phyloP scores from a whole-genome alignment of 2,888 invertebrate genomes.

The Biston betularia region DNA sequence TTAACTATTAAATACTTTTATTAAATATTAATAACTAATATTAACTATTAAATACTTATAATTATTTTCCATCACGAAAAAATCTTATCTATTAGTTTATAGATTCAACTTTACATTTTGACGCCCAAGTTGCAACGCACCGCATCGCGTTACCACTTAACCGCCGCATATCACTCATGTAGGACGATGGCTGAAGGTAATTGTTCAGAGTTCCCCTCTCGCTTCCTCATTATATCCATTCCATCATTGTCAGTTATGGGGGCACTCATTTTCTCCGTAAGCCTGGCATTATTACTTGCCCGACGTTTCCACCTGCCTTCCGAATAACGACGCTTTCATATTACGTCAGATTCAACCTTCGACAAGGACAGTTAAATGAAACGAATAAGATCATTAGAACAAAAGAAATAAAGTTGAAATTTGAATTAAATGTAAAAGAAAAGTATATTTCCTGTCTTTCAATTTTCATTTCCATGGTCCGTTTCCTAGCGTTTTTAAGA shows the following conservation, averaged over 20 bases:
- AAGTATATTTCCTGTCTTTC: too few species aligned
- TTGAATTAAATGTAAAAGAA: background rate
- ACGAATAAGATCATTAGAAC: background rate
- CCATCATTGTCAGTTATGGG: conserved; percentile 20
- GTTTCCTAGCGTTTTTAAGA: too few species aligned
- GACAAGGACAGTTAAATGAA: background rate
- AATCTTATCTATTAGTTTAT: background rate
- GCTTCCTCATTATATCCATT: conserved; percentile 8
- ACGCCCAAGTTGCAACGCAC: background rate
- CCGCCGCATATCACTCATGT: background rate
- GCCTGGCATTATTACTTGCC: conserved; percentile 15
- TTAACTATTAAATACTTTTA: too few species aligned
- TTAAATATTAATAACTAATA: too few species aligned
- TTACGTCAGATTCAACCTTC: conserved; percentile 3
- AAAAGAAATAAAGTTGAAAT: background rate
- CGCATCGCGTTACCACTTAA: too few species aligned
- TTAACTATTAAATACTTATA: too few species aligned
- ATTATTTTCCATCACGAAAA: too few species aligned
- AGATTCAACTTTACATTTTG: background rate
- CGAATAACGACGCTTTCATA: conserved; percentile 6
- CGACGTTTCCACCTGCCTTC: conserved; percentile 16
- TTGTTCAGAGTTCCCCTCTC: background rate
- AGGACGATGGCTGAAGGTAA: background rate
- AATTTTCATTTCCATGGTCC: too few species aligned
- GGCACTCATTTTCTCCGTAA: conserved; percentile 13